Evolutionary conservation across 2,113 vertebrate genomes (phyloP), one percentile per base, ranked within the genome.

Genomic region (Phalacrocorax pelagicus): DNA sequence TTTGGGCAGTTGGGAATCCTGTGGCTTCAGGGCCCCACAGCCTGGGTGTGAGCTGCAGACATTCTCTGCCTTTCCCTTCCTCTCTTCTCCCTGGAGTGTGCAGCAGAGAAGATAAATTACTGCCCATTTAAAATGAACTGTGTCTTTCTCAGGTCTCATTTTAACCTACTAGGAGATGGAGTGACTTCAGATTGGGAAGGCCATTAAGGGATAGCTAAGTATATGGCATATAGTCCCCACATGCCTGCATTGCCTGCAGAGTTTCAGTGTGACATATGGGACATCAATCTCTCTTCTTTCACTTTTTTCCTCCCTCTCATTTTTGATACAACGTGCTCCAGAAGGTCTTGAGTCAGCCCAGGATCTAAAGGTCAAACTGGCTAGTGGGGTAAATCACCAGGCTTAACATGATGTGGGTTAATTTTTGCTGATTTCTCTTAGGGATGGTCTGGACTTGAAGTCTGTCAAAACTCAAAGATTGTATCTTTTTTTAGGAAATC

Each of bases 151-250:
- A 65, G 85, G 72, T 94, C 61, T 83, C 61, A 27, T 91, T 93
- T 95, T 96, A 96, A 72, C 95, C 67, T 92, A 21, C 59, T 42
- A 61, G 49, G 84, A 93, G 51, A 62, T 57, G 70, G 46, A 94
- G 63, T 78, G 95, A 81, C 85, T 96, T 94, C 75, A 80, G 90
- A 11, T 91, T 74, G 90, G 49, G 95, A 97, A 96, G 91, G 81
- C 55, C 54, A 55, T 75, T 62, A 79, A 61, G 81, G 57, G 58
- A 58, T 23, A 88, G 70, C 81, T 88, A 75, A 94, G 69, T 73
- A 70, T 91, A 92, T 94, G 96, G 77, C 79, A 88, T 1, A 15
- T 34, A 46, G 67, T 90, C 87, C 46, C 74, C 73, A 36, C 17
- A n/a, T 62, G 72, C 66, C 66, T 87, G 65, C 30, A n/a, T 54